phyloP scores from a whole-genome alignment of 2,888 invertebrate genomes.

The Temnothorax rugatulus region DNA sequence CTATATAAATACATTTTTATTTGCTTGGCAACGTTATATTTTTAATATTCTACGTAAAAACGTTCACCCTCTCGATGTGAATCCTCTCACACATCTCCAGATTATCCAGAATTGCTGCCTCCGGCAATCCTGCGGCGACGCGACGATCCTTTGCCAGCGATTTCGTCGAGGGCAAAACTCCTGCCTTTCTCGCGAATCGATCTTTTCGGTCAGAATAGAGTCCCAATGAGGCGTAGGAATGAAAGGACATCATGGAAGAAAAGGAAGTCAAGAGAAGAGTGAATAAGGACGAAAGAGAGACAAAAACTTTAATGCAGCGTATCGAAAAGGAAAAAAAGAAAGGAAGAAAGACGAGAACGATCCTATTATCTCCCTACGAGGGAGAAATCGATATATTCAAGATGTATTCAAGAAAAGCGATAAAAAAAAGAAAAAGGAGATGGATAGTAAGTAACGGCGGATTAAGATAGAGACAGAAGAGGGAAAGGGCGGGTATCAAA shows the following conservation, averaged over 20 bases:
- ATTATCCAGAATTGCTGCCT: conserved; percentile 58
- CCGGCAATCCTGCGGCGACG: conserved; percentile 52
- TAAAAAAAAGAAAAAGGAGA: conserved; percentile 30
- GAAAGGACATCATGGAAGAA: conserved; percentile 24
- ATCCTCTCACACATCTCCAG: conserved; percentile 28
- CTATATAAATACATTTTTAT: conserved; percentile 27
- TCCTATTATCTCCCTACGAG: conserved; percentile 18
- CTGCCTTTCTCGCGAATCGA: conserved; percentile 60
- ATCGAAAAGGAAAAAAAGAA: conserved; percentile 17
- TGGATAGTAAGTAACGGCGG: background rate
- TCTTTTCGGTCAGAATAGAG: conserved; percentile 56
- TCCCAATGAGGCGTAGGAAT: conserved; percentile 47
- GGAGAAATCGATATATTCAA: conserved; percentile 30
- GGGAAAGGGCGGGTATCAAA: background rate
- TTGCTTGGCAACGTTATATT: conserved; percentile 8
- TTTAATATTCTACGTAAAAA: conserved; percentile 28
- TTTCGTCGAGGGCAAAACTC: conserved; percentile 51
- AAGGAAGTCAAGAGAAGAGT: background rate
- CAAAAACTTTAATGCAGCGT: conserved; percentile 37
- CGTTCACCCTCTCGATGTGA: conserved; percentile 16
- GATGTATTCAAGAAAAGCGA: conserved; percentile 38
- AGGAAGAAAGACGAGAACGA: background rate
- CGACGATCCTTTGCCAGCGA: conserved; percentile 30
- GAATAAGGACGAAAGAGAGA: conserved; percentile 19
- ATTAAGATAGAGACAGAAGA: conserved; percentile 37